Base-by-base conservation (phyloP, 2,113 vertebrate species). In the Sigmodon hispidus region DNA sequence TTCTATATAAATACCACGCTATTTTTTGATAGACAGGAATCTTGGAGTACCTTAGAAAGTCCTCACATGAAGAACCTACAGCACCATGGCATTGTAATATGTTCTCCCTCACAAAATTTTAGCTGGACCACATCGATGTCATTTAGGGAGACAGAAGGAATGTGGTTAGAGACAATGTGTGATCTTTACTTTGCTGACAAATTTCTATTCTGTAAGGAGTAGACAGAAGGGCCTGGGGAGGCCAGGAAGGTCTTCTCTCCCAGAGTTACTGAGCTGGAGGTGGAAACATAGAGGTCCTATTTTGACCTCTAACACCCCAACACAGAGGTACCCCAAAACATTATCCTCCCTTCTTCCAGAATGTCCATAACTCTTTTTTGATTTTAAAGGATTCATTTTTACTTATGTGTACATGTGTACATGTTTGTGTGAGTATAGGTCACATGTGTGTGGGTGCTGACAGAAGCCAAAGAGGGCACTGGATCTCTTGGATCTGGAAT, bases 91-190 rank as follows among this genome's bases (percentile, higher is more conserved):
- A 93, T 95, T 96, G 76, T 86, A 69, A 95, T 93, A 90, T 92
- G 77, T 94, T 93, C 7, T 48, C 84, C 55, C 31, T 93, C 89
- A 83, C 94, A 95, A 61, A 96, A 86, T 91, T 92, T 95, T 96
- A 94, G 80, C 67, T 92, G 91, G 90, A 90, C 91, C 95, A 90
- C 70, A 69, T 72, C 36, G 72, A 31, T 94, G 92, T 93, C 88
- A 96, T 89, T 88, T 89, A 93, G 94, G 93, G 91, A 94, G 90
- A 97, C 96, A 96, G 94, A 81, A 63, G 59, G 81, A 80, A 89
- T 95, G 89, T 96, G 89, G 76, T 34, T 89, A 81, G 86, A 80
- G 80, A 92, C 52, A 90, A 88, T 95, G 96, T 97, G 90, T 96
- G 94, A 90, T 94, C 94, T 77, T 81, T 57, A 43, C 67, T 59